Conservation (phyloP, 2,113 vertebrate genomes). For the Vimba vimba region DNA sequence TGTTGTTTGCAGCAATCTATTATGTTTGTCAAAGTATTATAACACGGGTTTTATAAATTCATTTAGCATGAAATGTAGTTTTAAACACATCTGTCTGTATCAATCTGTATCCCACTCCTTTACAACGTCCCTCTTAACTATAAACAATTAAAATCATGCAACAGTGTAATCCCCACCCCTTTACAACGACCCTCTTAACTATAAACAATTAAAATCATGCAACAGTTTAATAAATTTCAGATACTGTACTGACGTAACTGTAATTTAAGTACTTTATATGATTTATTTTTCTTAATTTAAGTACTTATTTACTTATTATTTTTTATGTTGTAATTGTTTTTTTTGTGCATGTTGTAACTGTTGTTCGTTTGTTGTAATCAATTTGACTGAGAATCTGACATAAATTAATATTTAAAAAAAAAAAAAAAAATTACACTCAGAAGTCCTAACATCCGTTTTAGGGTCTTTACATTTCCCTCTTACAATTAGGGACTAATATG, state of each 20-base stretch:
- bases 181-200: no score
- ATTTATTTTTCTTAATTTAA: background rate
- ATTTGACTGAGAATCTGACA: no score
- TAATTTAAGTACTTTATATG: background rate
- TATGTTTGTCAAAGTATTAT: background rate
- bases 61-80: background rate
- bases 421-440: background rate
- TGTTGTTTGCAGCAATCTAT: no score
- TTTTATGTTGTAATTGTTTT: no score
- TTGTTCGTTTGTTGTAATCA: no score
- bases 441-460: background rate
- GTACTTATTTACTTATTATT: background rate
- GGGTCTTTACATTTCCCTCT: background rate
- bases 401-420: no score
- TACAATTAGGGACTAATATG: background rate
- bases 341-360: no score
- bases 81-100: background rate
- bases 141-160: no score
- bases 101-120: background rate
- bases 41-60: no score
- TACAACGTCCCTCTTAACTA: no score
- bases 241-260: background rate
- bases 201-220: no score
- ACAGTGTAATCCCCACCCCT: background rate
- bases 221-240: background rate